A percentile compares a stretch with the other conserved stretches of the same genome.
phyloP scores from a whole-genome alignment of 2,797 vertebrate species.

The Xiphorhynchus erythropygius region DNA sequence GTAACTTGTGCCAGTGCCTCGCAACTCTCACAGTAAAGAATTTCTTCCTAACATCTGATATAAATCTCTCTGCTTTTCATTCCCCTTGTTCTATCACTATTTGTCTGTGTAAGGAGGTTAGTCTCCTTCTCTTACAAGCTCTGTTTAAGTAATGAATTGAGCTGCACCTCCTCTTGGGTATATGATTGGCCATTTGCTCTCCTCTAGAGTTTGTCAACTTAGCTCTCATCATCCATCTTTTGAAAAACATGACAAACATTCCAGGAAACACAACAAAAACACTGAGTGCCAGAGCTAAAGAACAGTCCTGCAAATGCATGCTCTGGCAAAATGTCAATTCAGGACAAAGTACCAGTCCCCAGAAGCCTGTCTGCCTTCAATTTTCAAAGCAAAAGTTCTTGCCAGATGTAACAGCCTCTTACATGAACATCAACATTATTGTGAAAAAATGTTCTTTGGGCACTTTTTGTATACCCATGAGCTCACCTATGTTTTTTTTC shows the following conservation, averaged over 20 bases:
- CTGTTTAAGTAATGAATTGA: neutral
- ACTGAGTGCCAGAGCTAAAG: neutral
- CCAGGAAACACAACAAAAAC: neutral
- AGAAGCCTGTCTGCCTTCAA: neutral
- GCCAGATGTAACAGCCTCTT: neutral
- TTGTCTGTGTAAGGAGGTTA: neutral
- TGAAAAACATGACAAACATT: neutral
- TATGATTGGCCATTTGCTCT: neutral
- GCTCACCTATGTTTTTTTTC: neutral
- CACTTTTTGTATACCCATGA: neutral
- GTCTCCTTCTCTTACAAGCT: neutral
- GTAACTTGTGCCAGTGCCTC: neutral
- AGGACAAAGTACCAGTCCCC: neutral
- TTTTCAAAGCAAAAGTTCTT: neutral
- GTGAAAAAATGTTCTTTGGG: neutral
- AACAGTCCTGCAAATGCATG: neutral
- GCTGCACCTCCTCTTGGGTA: neutral
- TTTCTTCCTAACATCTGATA: neutral
- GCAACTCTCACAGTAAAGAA: neutral
- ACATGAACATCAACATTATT: fast-evolving
- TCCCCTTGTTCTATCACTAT: neutral
- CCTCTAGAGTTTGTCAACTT: neutral
- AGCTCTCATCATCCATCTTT: neutral
- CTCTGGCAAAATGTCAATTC: neutral
- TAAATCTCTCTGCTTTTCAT: neutral